A percentile compares a stretch with the other conserved stretches of the same genome.
Conservation (phyloP, 2,888 invertebrate species). For the Patella pellucida region DNA sequence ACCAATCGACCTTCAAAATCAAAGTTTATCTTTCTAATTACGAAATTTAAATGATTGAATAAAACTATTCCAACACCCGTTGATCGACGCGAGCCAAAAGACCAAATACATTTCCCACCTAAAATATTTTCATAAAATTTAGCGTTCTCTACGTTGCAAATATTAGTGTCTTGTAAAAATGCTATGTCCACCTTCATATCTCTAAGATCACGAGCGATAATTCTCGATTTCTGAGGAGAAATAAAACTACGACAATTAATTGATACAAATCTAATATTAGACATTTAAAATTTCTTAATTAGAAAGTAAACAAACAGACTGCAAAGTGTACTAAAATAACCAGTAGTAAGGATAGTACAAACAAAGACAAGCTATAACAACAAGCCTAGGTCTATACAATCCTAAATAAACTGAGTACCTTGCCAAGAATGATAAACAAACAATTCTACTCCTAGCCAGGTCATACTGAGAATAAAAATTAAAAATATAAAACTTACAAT, state of each 20-base stretch:
- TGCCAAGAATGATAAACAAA: no score
- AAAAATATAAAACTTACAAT: no score
- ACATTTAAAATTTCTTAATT: not conserved
- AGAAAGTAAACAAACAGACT: no score
- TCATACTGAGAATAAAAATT: no score
- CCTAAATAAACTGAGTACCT: no score
- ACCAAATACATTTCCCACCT: not conserved
- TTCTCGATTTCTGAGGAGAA: not conserved
- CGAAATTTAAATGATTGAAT: not conserved
- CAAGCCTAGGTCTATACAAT: no score
- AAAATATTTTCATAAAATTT: not conserved
- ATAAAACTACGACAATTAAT: slow-evolving; percentile 4
- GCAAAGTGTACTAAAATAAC: no score
- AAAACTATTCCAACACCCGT: not conserved
- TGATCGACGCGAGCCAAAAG: not conserved
- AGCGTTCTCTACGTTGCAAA: not conserved
- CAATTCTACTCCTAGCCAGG: no score
- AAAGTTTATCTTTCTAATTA: not conserved
- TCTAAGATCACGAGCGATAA: slow-evolving; percentile 2
- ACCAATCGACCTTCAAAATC: slow-evolving; percentile 11
- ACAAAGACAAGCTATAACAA: no score
- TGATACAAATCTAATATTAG: not conserved
- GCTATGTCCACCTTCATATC: not conserved
- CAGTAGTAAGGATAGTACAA: no score
- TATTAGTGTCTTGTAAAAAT: slow-evolving; percentile 6